phyloP scores from a whole-genome alignment of 2,888 invertebrate species.

The Erpobdella octoculata region DNA sequence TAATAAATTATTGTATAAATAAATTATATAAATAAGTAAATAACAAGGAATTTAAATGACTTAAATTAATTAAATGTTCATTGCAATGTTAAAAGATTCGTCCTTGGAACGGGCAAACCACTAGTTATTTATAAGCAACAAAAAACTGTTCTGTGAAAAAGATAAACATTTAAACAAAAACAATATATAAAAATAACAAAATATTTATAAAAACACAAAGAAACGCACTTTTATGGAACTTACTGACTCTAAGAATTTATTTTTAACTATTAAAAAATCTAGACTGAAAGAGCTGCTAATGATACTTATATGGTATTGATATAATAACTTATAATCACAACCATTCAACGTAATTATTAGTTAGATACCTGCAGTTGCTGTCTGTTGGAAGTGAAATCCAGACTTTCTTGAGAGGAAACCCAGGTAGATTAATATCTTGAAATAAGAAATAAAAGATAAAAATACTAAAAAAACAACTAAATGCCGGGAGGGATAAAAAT shows the following conservation, averaged over 20 bases:
- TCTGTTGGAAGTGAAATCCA: slow-evolving; percentile 48
- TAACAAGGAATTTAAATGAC: no score
- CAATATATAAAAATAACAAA: no score
- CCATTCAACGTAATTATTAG: not conserved
- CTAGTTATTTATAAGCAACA: no score
- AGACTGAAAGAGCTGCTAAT: not conserved
- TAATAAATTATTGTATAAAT: no score
- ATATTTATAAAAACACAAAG: no score
- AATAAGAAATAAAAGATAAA: not conserved
- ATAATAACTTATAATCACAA: not conserved
- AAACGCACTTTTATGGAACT: not conserved
- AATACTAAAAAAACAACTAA: not conserved
- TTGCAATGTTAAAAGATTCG: no score
- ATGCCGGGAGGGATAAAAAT: no score
- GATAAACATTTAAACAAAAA: no score
- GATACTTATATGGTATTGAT: not conserved
- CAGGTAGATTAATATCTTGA: slow-evolving; percentile 51
- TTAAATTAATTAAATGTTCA: no score
- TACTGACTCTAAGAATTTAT: not conserved
- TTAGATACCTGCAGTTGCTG: slow-evolving; percentile 47
- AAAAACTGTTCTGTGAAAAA: no score
- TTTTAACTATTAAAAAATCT: not conserved
- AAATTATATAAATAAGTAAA: no score
- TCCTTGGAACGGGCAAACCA: no score
- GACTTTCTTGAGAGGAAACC: slow-evolving; percentile 52